Percentiles rank a stretch among this genome's conserved stretches.
phyloP scores from a whole-genome alignment of 2,888 invertebrate genomes.

The Melieria crassipennis region DNA sequence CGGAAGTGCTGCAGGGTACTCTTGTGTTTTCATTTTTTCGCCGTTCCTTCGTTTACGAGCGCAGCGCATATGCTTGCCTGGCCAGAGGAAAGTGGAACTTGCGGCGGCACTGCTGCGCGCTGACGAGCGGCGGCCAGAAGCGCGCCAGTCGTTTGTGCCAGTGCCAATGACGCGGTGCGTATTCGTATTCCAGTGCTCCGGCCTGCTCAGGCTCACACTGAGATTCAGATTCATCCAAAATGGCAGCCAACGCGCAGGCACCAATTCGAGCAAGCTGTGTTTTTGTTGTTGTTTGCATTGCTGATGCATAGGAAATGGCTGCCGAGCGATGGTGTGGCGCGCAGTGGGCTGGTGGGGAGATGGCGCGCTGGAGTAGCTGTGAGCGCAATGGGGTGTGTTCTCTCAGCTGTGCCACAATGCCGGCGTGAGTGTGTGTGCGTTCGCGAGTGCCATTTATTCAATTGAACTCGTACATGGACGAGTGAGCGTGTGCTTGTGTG shows the following conservation, averaged over 20 bases:
- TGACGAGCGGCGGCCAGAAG: too few relatives aligned
- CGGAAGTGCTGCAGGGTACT: slow-evolving; percentile 21
- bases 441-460: slow-evolving; percentile 3
- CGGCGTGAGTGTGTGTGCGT: slow-evolving; percentile 10
- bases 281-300: slow-evolving; percentile 18
- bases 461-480: slow-evolving; percentile 4
- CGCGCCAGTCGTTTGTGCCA: too few relatives aligned
- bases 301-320: slow-evolving; percentile 27
- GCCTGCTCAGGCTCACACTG: too few relatives aligned
- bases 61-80: too few relatives aligned
- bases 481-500: slow-evolving; percentile 26
- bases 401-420: slow-evolving; percentile 15
- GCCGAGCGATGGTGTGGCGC: slow-evolving; percentile 2
- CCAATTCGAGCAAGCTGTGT: slow-evolving; percentile 12
- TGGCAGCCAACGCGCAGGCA: slow-evolving; percentile 37
- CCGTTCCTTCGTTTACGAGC: not conserved
- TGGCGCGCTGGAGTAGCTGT: slow-evolving; percentile 7
- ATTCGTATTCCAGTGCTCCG: too few relatives aligned
- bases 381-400: slow-evolving; percentile 28
- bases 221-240: slow-evolving; percentile 30
- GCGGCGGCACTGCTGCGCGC: too few relatives aligned
- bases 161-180: too few relatives aligned
- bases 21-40: not conserved
- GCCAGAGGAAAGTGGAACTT: too few relatives aligned
- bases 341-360: not conserved